Conservation (phyloP, 2,797 vertebrate genomes). For the Karalla daura region DNA sequence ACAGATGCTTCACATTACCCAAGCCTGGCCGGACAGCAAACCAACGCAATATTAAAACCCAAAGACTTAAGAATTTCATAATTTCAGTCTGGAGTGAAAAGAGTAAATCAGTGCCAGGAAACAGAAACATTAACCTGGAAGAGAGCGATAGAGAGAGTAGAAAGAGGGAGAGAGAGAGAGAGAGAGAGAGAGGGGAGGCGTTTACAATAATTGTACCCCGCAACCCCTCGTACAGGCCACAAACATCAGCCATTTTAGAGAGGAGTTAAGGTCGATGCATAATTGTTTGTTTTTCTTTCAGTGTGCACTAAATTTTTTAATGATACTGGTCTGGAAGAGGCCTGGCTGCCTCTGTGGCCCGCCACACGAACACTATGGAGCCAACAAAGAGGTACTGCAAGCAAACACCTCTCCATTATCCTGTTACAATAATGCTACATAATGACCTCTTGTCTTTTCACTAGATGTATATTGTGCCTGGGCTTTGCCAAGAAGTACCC, state of each 20-base stretch:
- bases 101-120: slow-evolving; percentile 38
- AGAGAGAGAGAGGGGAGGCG: background rate
- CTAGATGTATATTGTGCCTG: slow-evolving; percentile 14
- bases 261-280: slow-evolving; percentile 18
- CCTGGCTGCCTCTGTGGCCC: slow-evolving; percentile 30
- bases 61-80: slow-evolving; percentile 39
- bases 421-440: slow-evolving; percentile 51
- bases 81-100: slow-evolving; percentile 57
- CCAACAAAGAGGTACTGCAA: slow-evolving; percentile 37
- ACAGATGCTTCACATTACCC: slow-evolving; percentile 77
- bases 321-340: slow-evolving; percentile 45
- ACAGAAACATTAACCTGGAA: slow-evolving; percentile 34
- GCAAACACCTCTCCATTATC: slow-evolving; percentile 49
- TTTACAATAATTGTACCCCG: slow-evolving; percentile 7
- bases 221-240: background rate
- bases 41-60: slow-evolving; percentile 37
- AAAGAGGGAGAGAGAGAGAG: background rate
- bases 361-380: slow-evolving; percentile 31
- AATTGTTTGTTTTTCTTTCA: slow-evolving; percentile 42
- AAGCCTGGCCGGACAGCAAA: slow-evolving; percentile 49
- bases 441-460: slow-evolving; percentile 36
- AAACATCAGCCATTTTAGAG: slow-evolving; percentile 31
- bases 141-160: slow-evolving; percentile 2
- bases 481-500: slow-evolving; percentile 27
- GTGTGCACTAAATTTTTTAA: slow-evolving; percentile 44